Evolutionary conservation across 2,888 invertebrate species (phyloP).

Genomic region (Odontomyia ornata): DNA sequence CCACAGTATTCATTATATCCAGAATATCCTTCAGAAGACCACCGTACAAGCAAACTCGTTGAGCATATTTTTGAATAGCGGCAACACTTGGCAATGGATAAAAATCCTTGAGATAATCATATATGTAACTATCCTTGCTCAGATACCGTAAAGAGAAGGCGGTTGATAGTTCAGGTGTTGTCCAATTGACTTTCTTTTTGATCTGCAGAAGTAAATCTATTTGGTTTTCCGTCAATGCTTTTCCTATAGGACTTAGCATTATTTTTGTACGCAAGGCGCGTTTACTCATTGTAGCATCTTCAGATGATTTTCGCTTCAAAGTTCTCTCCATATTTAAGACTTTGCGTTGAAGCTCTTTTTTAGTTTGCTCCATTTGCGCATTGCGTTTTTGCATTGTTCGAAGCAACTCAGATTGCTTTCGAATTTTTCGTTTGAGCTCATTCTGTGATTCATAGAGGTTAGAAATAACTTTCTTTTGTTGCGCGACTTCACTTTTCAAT

Average conservation of each 20-base stretch:
- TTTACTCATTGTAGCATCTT: not conserved
- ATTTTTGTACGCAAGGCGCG: not conserved
- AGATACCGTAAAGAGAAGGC: conserved; percentile 12
- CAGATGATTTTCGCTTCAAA: not conserved
- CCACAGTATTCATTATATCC: not conserved
- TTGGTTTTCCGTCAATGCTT: conserved; percentile 4
- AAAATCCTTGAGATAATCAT: not conserved
- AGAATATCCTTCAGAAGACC: conserved; percentile 1
- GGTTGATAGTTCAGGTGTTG: not conserved
- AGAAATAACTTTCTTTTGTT: not conserved
- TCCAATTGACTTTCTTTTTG: conserved; percentile 7
- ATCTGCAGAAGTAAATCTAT: conserved; percentile 8
- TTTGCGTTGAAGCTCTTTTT: not conserved
- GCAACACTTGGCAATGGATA: not conserved
- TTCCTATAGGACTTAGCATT: not conserved
- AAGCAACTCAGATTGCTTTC: not conserved
- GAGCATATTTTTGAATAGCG: not conserved
- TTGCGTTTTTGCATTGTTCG: not conserved
- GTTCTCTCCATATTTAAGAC: not conserved
- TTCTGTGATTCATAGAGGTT: not conserved
- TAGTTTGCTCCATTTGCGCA: not conserved
- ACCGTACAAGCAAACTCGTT: not conserved
- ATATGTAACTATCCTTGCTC: not conserved
- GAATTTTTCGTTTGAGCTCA: not conserved
- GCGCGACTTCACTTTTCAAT: not conserved